These are phyloP conservation scores for Stylophora pistillata DNA, from an alignment of 64 coral and sea anemone species.

Conservation along the genomic window DNA sequence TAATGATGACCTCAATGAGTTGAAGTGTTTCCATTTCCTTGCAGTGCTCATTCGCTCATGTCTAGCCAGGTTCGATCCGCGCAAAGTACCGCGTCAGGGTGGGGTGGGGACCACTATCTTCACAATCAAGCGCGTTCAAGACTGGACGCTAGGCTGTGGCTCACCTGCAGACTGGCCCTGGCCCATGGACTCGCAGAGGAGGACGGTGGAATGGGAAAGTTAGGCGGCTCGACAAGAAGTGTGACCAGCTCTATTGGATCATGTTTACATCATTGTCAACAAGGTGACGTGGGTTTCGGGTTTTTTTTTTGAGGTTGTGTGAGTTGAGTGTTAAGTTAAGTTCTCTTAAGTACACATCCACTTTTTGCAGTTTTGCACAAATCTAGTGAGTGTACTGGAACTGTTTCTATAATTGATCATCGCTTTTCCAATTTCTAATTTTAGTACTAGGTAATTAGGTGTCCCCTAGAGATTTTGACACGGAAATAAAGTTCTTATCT, in stretches of 20 bases:
- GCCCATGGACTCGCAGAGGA: slow-evolving; percentile 71
- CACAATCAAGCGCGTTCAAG: slow-evolving; percentile 69
- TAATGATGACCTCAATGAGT: not conserved
- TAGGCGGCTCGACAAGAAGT: slow-evolving; percentile 74
- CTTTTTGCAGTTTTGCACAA: too few relatives aligned
- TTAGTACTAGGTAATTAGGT: too few relatives aligned
- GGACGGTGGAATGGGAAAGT: slow-evolving; percentile 83
- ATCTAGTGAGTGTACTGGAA: too few relatives aligned
- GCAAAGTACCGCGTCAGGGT: not conserved
- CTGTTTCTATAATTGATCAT: not conserved
- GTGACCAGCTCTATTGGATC: slow-evolving; percentile 81
- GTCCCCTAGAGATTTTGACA: too few relatives aligned
- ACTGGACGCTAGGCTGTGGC: slow-evolving; percentile 88
- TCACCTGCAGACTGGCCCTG: slow-evolving; percentile 78
- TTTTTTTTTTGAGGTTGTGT: too few relatives aligned
- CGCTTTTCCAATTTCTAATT: too few relatives aligned
- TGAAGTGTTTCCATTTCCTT: not conserved
- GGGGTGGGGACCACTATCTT: slow-evolving; percentile 50
- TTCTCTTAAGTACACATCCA: not conserved
- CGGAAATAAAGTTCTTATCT: too few relatives aligned
- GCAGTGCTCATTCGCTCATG: slow-evolving; percentile 33
- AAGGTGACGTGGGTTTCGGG: slow-evolving; percentile 14
- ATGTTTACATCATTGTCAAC: slow-evolving; percentile 83
- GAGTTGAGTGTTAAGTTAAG: not conserved
- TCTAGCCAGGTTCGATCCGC: slow-evolving; percentile 33